These are phyloP conservation scores for Urocolius indicus DNA, from an alignment of 2,113 vertebrate genomes.

Conservation along the genomic window DNA sequence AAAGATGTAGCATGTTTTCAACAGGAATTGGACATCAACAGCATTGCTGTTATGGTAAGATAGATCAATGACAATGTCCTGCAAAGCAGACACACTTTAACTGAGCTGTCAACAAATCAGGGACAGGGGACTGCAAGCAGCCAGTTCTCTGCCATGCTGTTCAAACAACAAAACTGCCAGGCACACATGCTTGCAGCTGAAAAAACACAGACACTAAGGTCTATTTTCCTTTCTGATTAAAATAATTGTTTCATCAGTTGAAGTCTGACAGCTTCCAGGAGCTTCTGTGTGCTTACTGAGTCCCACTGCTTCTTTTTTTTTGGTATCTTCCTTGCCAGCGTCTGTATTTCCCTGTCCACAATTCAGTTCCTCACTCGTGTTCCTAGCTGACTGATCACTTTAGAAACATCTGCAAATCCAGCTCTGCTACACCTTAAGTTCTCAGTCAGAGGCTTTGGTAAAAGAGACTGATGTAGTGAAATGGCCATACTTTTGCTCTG, in stretches of 20 bases:
- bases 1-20: not conserved
- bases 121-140: not conserved
- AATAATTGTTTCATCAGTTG: not conserved
- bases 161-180: slow-evolving; percentile 13
- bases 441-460: not conserved
- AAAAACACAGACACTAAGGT: slow-evolving; percentile 26
- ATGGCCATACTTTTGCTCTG: not conserved
- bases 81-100: not conserved
- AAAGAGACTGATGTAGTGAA: not conserved
- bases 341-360: not conserved
- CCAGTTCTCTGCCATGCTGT: not conserved
- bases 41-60: not conserved
- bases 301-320: not conserved
- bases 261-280: not conserved
- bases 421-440: not conserved
- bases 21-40: not conserved
- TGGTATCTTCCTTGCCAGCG: not conserved
- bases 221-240: slow-evolving; percentile 48
- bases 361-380: not conserved
- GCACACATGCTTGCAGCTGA: slow-evolving; percentile 2
- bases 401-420: not conserved
- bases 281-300: not conserved
- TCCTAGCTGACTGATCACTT: not conserved
- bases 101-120: slow-evolving; percentile 7
- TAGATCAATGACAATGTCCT: not conserved